phyloP scores from a whole-genome alignment of 1,140 invertebrate species.

The Cepaea nemoralis region DNA sequence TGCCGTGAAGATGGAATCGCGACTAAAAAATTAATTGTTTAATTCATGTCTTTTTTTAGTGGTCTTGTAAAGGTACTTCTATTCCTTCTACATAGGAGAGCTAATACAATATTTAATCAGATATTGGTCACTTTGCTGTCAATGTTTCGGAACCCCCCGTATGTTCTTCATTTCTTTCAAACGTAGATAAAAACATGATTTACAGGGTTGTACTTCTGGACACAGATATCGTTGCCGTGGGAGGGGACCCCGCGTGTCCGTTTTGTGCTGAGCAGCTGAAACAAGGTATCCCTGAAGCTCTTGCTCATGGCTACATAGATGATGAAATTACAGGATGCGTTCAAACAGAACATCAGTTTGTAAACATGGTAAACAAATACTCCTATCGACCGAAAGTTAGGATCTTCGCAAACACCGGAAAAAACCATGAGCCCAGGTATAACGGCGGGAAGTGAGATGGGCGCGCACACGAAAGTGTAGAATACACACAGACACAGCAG shows the following conservation, averaged over 20 bases:
- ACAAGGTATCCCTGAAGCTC: slow-evolving; percentile 17
- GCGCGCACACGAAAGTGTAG: slow-evolving; percentile 11
- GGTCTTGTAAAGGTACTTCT: too few relatives aligned
- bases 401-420: background rate
- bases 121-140: too few relatives aligned
- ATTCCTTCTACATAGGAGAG: too few relatives aligned
- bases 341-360: background rate
- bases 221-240: background rate
- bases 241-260: too few relatives aligned
- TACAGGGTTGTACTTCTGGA: background rate
- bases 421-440: background rate
- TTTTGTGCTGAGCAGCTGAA: background rate
- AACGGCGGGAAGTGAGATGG: background rate
- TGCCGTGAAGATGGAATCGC: too few relatives aligned
- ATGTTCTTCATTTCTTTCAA: too few relatives aligned
- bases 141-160: too few relatives aligned
- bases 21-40: too few relatives aligned
- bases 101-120: too few relatives aligned
- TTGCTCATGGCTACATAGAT: slow-evolving; percentile 16
- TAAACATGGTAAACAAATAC: slow-evolving; percentile 13
- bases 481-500: slow-evolving; percentile 11
- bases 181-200: too few relatives aligned
- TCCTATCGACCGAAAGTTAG: background rate
- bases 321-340: slow-evolving; percentile 26
- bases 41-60: too few relatives aligned